Conservation (phyloP, 30 jellyfish, hydroid and myxozoan genomes). For the Sanderia malayensis region DNA sequence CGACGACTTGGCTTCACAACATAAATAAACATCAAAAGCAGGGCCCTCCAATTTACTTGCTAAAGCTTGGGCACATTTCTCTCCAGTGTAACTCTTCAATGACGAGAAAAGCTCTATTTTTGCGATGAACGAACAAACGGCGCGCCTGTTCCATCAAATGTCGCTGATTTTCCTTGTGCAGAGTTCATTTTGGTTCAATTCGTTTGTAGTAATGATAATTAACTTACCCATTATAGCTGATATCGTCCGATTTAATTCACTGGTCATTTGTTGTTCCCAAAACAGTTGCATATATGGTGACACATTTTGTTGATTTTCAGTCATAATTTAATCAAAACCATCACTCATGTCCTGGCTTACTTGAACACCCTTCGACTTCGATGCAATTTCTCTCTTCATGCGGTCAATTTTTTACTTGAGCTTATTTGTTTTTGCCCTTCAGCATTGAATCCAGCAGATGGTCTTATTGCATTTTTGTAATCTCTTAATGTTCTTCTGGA, state of each 20-base stretch:
- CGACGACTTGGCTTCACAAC: too few species aligned
- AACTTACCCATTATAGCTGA: background rate
- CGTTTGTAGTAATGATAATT: too few species aligned
- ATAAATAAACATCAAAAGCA: too few species aligned
- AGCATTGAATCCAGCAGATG: background rate
- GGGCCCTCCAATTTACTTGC: too few species aligned
- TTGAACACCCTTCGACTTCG: background rate
- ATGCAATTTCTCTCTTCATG: background rate
- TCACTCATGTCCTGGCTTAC: background rate
- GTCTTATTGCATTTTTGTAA: slow-evolving; percentile 11
- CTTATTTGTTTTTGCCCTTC: background rate
- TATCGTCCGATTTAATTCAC: too few species aligned
- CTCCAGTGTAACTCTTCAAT: too few species aligned
- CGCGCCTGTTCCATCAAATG: too few species aligned
- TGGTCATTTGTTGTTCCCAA: slow-evolving; percentile 18
- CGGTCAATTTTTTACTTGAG: background rate
- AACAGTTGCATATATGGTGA: slow-evolving; percentile 42
- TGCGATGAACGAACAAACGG: too few species aligned
- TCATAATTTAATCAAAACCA: background rate
- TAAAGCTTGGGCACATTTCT: too few species aligned
- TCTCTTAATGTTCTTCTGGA: slow-evolving; percentile 31
- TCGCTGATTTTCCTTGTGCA: too few species aligned
- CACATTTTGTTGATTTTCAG: background rate
- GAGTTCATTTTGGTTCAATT: too few species aligned
- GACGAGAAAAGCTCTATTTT: too few species aligned